Evolutionary conservation across 1,140 invertebrate genomes (phyloP).

Genomic region (Goniozus legneri): DNA sequence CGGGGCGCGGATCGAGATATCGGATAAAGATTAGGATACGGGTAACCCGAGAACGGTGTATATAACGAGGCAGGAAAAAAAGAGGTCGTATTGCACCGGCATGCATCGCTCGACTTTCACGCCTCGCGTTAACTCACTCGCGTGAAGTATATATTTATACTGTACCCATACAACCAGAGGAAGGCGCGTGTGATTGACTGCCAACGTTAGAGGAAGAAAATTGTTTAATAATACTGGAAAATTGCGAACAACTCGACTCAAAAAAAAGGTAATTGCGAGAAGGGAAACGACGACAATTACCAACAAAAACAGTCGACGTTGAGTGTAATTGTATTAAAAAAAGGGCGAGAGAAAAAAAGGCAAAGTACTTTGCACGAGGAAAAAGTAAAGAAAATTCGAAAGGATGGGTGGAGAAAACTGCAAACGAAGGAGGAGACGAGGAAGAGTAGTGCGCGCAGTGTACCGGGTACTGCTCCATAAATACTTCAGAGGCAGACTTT

Average conservation of each 20-base stretch:
- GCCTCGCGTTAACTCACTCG: slow-evolving; percentile 17
- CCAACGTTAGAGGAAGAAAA: too few species aligned
- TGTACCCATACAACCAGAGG: too few species aligned
- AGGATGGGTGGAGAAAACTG: too few species aligned
- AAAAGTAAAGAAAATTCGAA: slow-evolving; percentile 20
- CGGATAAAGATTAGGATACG: slow-evolving; percentile 34
- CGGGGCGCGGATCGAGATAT: slow-evolving; percentile 30
- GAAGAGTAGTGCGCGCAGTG: slow-evolving; percentile 11
- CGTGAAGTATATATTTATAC: too few species aligned
- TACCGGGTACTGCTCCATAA: slow-evolving; percentile 31
- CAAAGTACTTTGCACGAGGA: slow-evolving; percentile 16
- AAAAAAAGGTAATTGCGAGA: too few species aligned
- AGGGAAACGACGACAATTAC: too few species aligned
- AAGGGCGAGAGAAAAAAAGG: slow-evolving; percentile 15
- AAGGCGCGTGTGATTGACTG: too few species aligned
- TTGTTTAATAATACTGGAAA: too few species aligned
- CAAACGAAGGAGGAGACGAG: slow-evolving; percentile 12
- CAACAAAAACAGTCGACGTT: too few species aligned
- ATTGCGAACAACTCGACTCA: too few species aligned
- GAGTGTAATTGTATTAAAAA: too few species aligned
- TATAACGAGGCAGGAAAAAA: slow-evolving; percentile 9
- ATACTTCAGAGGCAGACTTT: slow-evolving; percentile 38
- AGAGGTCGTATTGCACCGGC: slow-evolving; percentile 7
- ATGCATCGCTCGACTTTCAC: slow-evolving; percentile 15
- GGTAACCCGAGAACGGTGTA: slow-evolving; percentile 14